Evolutionary conservation across 2,888 invertebrate genomes (phyloP).

Genomic region (Myopa testacea): DNA sequence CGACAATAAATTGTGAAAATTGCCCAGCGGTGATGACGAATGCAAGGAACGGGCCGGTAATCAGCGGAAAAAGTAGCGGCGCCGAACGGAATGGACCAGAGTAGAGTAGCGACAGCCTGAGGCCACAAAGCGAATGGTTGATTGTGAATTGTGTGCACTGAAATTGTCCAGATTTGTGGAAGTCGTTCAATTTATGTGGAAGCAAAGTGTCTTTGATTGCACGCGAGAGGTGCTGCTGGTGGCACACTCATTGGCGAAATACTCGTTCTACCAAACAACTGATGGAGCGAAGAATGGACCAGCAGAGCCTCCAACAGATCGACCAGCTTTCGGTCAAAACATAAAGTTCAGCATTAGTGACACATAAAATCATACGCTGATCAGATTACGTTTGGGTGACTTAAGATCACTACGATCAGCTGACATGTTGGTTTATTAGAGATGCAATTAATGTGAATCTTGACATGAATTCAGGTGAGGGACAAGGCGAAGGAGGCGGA

Average conservation of each 20-base stretch:
- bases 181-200: conserved; percentile 27
- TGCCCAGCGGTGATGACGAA: conserved; percentile 47
- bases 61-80: conserved; percentile 5
- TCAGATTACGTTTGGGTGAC: conserved; percentile 16
- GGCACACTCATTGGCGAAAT: background rate
- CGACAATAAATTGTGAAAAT: conserved; percentile 60
- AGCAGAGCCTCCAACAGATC: background rate
- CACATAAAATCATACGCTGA: conserved; percentile 12
- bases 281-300: background rate
- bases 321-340: conserved; percentile 19
- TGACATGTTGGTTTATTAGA: background rate
- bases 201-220: conserved; percentile 33
- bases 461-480: background rate
- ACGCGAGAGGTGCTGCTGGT: background rate
- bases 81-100: background rate
- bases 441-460: background rate
- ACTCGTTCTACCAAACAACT: background rate
- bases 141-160: conserved; percentile 37
- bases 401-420: background rate
- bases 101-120: background rate
- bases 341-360: conserved; percentile 12
- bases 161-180: conserved; percentile 12
- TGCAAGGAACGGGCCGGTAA: background rate
- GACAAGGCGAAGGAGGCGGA: background rate
- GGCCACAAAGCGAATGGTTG: conserved; percentile 19